Conservation (phyloP, 2,797 vertebrate genomes). For the Danio jaintianensis region DNA sequence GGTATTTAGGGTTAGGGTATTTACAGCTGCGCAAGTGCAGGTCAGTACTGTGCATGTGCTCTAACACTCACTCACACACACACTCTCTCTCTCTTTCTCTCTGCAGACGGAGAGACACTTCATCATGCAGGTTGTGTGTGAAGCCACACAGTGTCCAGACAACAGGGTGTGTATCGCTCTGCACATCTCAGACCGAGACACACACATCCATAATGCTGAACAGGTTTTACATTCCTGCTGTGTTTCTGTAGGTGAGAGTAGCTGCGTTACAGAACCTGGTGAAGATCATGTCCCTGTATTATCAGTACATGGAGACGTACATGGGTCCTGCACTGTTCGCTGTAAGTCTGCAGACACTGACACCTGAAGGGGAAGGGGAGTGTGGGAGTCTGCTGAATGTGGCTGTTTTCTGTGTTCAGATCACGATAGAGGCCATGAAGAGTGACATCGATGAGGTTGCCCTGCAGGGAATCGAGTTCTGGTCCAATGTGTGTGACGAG, state of each 20-base stretch:
- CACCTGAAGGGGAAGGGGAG: no score
- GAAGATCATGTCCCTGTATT: constrained; percentile 99
- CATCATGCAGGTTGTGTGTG: constrained; percentile 99
- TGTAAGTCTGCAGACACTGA: constrained; percentile 79
- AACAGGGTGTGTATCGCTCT: constrained; percentile 86
- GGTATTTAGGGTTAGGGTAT: constrained; percentile 70
- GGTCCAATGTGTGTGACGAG: constrained; percentile 98
- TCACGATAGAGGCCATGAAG: constrained; percentile 98
- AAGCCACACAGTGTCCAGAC: constrained; percentile 97
- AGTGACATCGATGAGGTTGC: constrained; percentile 98
- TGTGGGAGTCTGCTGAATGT: no score
- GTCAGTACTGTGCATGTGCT: neutral
- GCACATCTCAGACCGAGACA: neutral
- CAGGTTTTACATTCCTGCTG: neutral
- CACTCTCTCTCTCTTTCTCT: neutral
- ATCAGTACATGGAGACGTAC: constrained; percentile 99
- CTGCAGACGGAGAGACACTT: constrained; percentile 95
- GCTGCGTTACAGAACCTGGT: constrained; percentile 97
- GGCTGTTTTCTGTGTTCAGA: constrained; percentile 72
- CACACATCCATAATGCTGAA: neutral
- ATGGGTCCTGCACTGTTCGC: constrained; percentile 98
- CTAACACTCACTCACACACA: no score
- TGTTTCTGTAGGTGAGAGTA: constrained; percentile 87
- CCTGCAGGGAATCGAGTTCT: constrained; percentile 98
- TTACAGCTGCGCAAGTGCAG: no score